Evolutionary conservation across 1,140 invertebrate genomes (phyloP).

Genomic region (Acromyrmex echinatior): DNA sequence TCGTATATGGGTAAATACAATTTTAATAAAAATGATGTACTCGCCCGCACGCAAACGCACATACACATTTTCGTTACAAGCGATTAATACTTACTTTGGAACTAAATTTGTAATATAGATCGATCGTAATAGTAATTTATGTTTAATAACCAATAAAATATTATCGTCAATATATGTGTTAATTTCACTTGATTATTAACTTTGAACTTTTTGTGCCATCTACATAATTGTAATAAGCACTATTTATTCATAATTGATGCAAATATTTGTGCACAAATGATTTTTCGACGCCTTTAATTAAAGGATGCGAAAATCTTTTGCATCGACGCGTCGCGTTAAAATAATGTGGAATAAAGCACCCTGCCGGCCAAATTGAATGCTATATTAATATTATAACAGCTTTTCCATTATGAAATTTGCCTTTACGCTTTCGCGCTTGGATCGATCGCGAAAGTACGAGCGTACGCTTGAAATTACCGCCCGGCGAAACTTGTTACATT

Average conservation of each 20-base stretch:
- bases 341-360: background rate
- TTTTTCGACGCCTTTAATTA: conserved; percentile 39
- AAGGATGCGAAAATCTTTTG: conserved; percentile 17
- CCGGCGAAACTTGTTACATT: conserved; percentile 67
- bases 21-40: background rate
- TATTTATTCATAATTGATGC: background rate
- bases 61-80: background rate
- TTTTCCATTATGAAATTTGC: conserved; percentile 67
- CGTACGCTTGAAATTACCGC: conserved; percentile 63
- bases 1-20: background rate
- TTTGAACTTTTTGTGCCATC: background rate
- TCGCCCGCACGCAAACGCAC: background rate
- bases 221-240: background rate
- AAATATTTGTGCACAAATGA: conserved; percentile 13
- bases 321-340: background rate
- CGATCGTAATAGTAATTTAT: conserved; percentile 27
- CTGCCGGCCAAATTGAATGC: conserved; percentile 4
- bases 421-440: conserved; percentile 60
- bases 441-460: conserved; percentile 57
- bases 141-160: conserved; percentile 39
- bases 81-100: background rate
- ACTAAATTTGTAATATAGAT: conserved; percentile 19
- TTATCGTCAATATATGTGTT: conserved; percentile 11
- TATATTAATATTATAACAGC: conserved; percentile 55
- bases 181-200: conserved; percentile 21